Base-by-base conservation (phyloP, 2,888 invertebrate genomes). In the Heliconius hortense region DNA sequence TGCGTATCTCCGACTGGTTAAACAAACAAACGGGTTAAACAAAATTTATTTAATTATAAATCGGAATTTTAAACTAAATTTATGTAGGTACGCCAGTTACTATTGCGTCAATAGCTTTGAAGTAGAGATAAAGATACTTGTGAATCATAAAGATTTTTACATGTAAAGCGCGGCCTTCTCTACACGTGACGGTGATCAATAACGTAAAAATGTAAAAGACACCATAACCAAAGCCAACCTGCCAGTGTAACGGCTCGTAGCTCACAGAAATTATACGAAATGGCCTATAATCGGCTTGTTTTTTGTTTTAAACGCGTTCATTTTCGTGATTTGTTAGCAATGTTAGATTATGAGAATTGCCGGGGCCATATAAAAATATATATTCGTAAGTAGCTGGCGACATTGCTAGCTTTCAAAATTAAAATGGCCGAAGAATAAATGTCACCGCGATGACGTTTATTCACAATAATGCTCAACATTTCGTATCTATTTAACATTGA, bases 231-330 rank as follows among this genome's bases (percentile, higher is more conserved):
- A 89, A 91, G 87, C 82, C 84, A 85, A 85, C 84, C 81, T 78
- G 85, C 84, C 85, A 82, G 83, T 84, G 82, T 85, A 89, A 90
- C 85, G 82, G 82, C 82, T 85, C 90, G 83, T 93, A 90, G 83
- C 88, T 93, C 90, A 92, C 82, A 84, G 82, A 87, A 90, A 93
- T 91, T 89, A 89, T 87, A 89, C 86, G 80, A 86, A 92, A 93
- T 89, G 85, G 88, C 83, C 90, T 88, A 92, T 93, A 92, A 93
- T 89, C 88, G 88, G 87, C 89, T 90, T 92, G 93, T 92, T 90
- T 56, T 89, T 90, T 90, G 86, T 90, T 91, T 90, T 89, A 87
- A 82, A 89, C 89, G 89, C 83, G 88, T 84, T 91, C 87, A 90
- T 93, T 90, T 84, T 82, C 82, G 84, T 92, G 91, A 93, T 93